These are phyloP conservation scores for Himalopsyche japonica DNA, from an alignment of 2,888 invertebrate genomes.

Conservation along the genomic window DNA sequence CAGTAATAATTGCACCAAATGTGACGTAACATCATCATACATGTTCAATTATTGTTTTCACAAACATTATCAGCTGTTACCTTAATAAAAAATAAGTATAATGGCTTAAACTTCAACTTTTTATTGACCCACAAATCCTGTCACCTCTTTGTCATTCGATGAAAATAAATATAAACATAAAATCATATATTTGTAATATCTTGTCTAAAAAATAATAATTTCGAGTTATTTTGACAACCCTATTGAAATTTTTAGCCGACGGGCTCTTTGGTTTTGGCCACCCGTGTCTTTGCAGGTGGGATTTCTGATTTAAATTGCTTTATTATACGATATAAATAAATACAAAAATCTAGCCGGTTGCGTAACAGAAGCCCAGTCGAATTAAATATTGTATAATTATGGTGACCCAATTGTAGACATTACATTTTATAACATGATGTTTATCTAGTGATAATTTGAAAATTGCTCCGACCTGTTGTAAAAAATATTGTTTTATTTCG, in stretches of 20 bases:
- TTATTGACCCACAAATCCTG: too few species aligned
- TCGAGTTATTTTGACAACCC: too few species aligned
- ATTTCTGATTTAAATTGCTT: background rate
- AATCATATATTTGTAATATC: too few species aligned
- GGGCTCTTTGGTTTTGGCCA: conserved; percentile 42
- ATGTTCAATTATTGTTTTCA: too few species aligned
- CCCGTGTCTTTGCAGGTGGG: conserved; percentile 44
- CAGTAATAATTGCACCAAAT: too few species aligned
- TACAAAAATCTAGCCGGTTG: background rate
- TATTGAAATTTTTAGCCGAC: background rate
- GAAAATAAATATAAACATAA: too few species aligned
- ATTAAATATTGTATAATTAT: background rate
- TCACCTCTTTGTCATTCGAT: too few species aligned
- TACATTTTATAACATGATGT: background rate
- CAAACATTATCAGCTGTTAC: too few species aligned
- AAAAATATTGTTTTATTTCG: background rate
- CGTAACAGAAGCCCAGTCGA: background rate
- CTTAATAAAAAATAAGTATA: too few species aligned
- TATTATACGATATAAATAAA: background rate
- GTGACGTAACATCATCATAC: too few species aligned
- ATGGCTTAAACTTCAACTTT: too few species aligned
- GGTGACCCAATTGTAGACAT: background rate
- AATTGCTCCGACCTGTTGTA: conserved; percentile 44
- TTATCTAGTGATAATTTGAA: conserved; percentile 31
- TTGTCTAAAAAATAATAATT: too few species aligned